Conservation (phyloP, 2,888 invertebrate genomes). For the Scaptomyza caliginosa region DNA sequence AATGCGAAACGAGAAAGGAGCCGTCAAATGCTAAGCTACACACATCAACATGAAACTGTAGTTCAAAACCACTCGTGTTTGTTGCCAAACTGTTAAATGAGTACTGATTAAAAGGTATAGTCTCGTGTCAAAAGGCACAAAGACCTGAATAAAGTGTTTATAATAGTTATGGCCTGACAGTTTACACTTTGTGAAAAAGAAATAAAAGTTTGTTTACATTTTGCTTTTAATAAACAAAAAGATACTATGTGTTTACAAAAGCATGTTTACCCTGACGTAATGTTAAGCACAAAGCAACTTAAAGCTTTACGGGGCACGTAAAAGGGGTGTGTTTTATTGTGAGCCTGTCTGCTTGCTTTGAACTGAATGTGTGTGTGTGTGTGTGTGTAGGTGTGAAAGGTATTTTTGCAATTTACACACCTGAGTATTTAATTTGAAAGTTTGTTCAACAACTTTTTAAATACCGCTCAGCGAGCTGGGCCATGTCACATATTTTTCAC, state of each 20-base stretch:
- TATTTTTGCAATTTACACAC: constrained; percentile 58
- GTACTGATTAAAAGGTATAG: too few species aligned
- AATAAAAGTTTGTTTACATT: neutral
- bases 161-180: neutral
- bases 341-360: neutral
- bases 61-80: neutral
- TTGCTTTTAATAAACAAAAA: neutral
- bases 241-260: neutral
- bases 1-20: neutral
- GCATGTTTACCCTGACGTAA: neutral
- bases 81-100: neutral
- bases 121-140: neutral
- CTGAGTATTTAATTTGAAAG: constrained; percentile 65
- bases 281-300: neutral
- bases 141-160: neutral
- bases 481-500: constrained; percentile 43
- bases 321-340: neutral
- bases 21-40: constrained; percentile 31
- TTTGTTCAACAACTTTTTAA: constrained; percentile 70
- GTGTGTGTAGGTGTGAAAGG: constrained; percentile 33
- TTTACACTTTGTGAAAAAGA: neutral
- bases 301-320: neutral
- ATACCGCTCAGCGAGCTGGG: constrained; percentile 43
- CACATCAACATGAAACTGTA: constrained; percentile 24
- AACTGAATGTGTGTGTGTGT: constrained; percentile 2